Evolutionary conservation across 2,113 vertebrate species (phyloP).

Genomic region (Pygoscelis antarcticus): DNA sequence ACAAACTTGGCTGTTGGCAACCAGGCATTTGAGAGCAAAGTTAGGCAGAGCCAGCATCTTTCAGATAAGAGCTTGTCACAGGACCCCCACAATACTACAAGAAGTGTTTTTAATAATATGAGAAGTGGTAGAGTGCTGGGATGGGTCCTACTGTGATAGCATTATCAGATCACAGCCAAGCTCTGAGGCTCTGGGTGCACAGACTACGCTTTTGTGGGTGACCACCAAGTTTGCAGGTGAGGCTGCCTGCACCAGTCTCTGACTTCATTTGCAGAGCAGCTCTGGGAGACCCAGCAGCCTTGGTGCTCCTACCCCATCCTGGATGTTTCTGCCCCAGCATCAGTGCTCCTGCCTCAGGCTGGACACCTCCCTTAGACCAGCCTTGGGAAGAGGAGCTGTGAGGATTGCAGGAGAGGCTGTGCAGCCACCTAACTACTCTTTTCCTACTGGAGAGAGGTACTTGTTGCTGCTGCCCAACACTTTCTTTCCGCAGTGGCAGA

Average conservation of each 20-base stretch:
- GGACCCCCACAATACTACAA: neutral
- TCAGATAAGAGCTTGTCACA: neutral
- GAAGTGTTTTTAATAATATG: neutral
- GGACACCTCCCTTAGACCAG: neutral
- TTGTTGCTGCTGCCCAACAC: neutral
- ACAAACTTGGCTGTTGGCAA: neutral
- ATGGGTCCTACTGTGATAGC: too few relatives aligned
- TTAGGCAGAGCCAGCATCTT: neutral
- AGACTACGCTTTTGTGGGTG: rapidly evolving
- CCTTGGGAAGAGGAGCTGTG: neutral
- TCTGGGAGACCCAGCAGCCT: neutral
- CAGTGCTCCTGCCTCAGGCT: neutral
- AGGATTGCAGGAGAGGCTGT: neutral
- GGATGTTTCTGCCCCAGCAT: neutral
- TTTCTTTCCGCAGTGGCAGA: neutral
- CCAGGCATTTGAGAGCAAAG: neutral
- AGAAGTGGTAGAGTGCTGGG: neutral
- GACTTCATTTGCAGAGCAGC: neutral
- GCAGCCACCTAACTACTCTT: neutral
- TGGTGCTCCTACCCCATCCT: neutral
- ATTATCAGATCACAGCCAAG: neutral
- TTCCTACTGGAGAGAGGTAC: neutral
- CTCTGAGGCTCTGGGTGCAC: neutral
- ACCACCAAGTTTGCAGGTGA: neutral
- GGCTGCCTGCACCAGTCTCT: neutral